These are phyloP conservation scores for Rhopilema esculentum DNA, from an alignment of 30 jellyfish, hydroid and myxozoan species.

Conservation along the genomic window DNA sequence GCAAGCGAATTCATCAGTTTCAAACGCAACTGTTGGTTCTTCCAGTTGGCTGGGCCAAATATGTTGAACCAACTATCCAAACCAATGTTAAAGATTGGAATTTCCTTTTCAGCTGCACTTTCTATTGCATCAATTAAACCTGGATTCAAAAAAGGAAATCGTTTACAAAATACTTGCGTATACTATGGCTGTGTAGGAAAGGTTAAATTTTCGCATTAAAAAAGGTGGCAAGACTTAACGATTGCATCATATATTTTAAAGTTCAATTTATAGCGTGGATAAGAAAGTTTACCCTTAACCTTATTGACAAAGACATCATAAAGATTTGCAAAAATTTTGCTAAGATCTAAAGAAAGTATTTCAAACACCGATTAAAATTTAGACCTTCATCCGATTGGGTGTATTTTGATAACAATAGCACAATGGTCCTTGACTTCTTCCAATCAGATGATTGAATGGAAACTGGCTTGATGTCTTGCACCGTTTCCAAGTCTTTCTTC, in stretches of 20 bases:
- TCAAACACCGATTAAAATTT: neutral
- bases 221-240: neutral
- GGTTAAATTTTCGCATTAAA: neutral
- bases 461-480: conserved; percentile 51
- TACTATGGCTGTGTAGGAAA: too few species aligned
- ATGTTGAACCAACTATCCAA: conserved; percentile 64
- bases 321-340: too few species aligned
- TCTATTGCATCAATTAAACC: conserved; percentile 60
- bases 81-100: conserved; percentile 53
- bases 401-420: conserved; percentile 35
- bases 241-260: too few species aligned
- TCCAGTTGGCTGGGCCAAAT: conserved; percentile 53
- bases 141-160: neutral
- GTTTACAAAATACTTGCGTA: too few species aligned
- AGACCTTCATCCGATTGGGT: conserved; percentile 42
- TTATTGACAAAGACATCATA: too few species aligned
- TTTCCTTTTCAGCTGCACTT: conserved; percentile 56
- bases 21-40: conserved; percentile 44
- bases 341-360: too few species aligned
- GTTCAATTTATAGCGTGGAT: too few species aligned
- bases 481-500: conserved; percentile 37
- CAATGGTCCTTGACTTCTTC: conserved; percentile 43
- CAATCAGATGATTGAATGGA: conserved; percentile 31
- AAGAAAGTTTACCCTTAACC: too few species aligned
- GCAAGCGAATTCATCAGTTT: conserved; percentile 56